Base-by-base conservation (phyloP, 64 coral and sea anemone genomes). In the Actinia equina region DNA sequence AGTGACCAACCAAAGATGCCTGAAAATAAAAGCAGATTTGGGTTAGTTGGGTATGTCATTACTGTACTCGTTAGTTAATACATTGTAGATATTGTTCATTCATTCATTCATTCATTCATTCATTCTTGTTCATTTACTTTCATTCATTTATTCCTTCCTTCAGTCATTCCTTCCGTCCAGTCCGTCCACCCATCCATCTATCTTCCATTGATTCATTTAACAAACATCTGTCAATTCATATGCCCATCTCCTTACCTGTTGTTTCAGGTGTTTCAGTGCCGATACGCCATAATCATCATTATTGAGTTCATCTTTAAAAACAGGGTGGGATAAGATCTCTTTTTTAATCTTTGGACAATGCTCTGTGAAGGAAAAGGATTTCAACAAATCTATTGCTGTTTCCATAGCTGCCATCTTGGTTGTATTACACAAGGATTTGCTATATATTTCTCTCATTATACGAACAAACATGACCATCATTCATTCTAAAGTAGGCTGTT, bases 1-100 rank as follows among this genome's bases (percentile, higher is more conserved):
- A 51, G 52, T 98, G 89, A 79, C 93, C 95, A 92, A 98, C 85
- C 45, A 98, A 67, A 44, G 95, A 98, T 56, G 95, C 93, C 95
- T 98, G 77, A 1, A 49, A 25, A 74, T 74, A 1, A 74, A 1
- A 74, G 22, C 8, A 23, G 22, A 65, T 2, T 13, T 65, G 17
- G 62, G 62, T 65, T 2, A 22, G 62, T 65, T 65, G 3, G 17
- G 22, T 49, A 49, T 49, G 45, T 49, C 45, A 49, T 49, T 2
- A 7, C 45, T 49, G 46, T 49, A 49, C 46, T 6, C 0, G 46
- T 49, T 49, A 49, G 46, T 49, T 49, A 49, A 0, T 49, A 49
- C 4, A 49, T n/a, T n/a, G n/a, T n/a, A n/a, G n/a, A n/a, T 8
- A 49, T 23, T 20, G 5, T 6, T 65, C 62, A n/a, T 26, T 74